phyloP scores from a whole-genome alignment of 2,797 vertebrate species.

The Stomatorhinus walkeri region DNA sequence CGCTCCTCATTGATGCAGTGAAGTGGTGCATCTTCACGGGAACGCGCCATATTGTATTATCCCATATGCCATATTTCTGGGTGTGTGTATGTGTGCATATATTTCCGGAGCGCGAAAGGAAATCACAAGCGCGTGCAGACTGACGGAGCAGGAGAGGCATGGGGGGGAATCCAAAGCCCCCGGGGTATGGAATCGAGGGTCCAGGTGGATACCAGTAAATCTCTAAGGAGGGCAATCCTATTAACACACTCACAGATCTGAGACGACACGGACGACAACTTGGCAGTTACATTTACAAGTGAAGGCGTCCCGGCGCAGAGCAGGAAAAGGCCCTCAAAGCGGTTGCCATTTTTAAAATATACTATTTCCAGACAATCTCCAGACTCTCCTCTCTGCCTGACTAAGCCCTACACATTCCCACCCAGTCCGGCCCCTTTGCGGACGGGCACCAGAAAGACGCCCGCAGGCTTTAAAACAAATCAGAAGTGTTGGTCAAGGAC shows the following conservation, averaged over 20 bases:
- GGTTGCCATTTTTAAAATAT: slow-evolving; percentile 49
- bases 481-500: neutral
- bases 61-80: neutral
- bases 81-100: slow-evolving; percentile 14
- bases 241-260: slow-evolving; percentile 47
- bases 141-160: neutral
- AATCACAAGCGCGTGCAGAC: neutral
- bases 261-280: slow-evolving; percentile 51
- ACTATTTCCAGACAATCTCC: neutral
- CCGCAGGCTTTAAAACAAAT: slow-evolving; percentile 14
- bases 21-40: neutral
- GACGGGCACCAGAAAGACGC: slow-evolving; percentile 16
- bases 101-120: neutral
- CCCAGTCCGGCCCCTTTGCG: neutral
- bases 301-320: slow-evolving; percentile 38
- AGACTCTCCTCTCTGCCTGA: slow-evolving; percentile 14
- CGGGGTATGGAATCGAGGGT: neutral
- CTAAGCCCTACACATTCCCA: slow-evolving; percentile 8
- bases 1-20: neutral
- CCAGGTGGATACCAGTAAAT: slow-evolving; percentile 28
- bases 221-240: slow-evolving; percentile 47
- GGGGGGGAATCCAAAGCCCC: neutral
- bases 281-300: slow-evolving; percentile 44
- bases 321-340: slow-evolving; percentile 30
- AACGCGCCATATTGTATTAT: neutral